A percentile compares a stretch with the other conserved stretches of the same genome.
phyloP scores from a whole-genome alignment of 2,888 invertebrate species.

The Amorpha juglandis region DNA sequence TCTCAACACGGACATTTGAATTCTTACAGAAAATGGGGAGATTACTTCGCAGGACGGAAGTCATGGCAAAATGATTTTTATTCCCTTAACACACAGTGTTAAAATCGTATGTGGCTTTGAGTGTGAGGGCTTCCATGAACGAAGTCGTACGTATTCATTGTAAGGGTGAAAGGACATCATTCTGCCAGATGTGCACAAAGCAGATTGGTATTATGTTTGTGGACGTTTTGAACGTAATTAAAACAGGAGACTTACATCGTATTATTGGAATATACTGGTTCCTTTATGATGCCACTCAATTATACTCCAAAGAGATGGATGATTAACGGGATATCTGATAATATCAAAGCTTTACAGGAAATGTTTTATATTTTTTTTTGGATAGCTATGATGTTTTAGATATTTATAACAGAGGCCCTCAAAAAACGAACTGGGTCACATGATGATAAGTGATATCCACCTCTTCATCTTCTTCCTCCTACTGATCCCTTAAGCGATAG shows the following conservation, averaged over 20 bases:
- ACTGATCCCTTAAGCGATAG: too few relatives aligned
- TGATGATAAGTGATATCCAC: too few relatives aligned
- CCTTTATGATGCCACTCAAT: background rate
- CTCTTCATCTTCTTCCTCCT: too few relatives aligned
- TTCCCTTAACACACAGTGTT: background rate
- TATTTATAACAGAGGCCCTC: too few relatives aligned
- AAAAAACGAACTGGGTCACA: too few relatives aligned
- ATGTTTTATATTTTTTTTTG: too few relatives aligned
- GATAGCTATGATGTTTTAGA: too few relatives aligned
- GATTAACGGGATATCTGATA: background rate
- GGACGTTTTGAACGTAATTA: conserved; percentile 16
- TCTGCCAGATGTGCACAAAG: conserved; percentile 25
- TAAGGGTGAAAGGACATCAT: conserved; percentile 27
- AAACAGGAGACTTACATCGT: background rate
- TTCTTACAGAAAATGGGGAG: conserved; percentile 41
- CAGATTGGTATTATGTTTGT: conserved; percentile 21
- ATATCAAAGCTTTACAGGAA: background rate
- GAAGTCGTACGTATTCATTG: conserved; percentile 26
- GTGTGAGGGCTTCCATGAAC: background rate
- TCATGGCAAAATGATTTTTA: background rate
- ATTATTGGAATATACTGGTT: background rate
- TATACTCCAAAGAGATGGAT: background rate
- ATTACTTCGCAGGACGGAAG: background rate
- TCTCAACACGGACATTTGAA: conserved; percentile 44
- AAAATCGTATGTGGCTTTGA: background rate